These are phyloP conservation scores for Botia kubotai DNA, from an alignment of 2,797 vertebrate species.

Conservation along the genomic window DNA sequence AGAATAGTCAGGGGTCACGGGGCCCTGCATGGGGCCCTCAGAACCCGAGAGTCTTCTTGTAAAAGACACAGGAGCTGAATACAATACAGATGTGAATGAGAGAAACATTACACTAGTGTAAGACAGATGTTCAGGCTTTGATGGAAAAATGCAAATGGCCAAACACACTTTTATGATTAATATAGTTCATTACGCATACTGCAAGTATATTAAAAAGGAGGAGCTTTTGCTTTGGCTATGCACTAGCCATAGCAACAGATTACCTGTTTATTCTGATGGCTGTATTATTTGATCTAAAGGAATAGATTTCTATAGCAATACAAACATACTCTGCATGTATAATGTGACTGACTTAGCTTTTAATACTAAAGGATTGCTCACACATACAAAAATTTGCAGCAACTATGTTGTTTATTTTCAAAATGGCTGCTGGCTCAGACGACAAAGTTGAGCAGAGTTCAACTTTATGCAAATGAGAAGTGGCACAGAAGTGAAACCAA, in stretches of 20 bases:
- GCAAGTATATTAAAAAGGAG: not conserved
- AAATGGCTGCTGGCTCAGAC: too few relatives aligned
- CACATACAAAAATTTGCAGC: not conserved
- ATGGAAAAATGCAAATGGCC: not conserved
- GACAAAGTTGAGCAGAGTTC: too few relatives aligned
- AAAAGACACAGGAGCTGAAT: conserved; percentile 67
- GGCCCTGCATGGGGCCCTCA: conserved; percentile 16
- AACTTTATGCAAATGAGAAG: too few relatives aligned
- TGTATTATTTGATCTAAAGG: not conserved
- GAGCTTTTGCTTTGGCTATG: too few relatives aligned
- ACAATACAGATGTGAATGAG: conserved; percentile 33
- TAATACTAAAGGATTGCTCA: not conserved
- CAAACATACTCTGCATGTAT: not conserved
- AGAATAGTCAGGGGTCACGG: conserved; percentile 64
- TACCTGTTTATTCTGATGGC: not conserved
- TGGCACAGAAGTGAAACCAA: not conserved
- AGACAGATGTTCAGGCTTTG: not conserved
- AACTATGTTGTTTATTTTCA: not conserved
- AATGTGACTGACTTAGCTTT: not conserved
- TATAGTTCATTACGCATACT: not conserved
- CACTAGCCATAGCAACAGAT: not conserved
- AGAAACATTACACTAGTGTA: conserved; percentile 29
- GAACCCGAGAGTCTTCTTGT: conserved; percentile 65
- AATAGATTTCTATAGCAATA: not conserved
- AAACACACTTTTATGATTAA: not conserved